A percentile compares a stretch with the other conserved stretches of the same genome.
phyloP scores from a whole-genome alignment of 2,888 invertebrate genomes.

The Callyntrura sp. region DNA sequence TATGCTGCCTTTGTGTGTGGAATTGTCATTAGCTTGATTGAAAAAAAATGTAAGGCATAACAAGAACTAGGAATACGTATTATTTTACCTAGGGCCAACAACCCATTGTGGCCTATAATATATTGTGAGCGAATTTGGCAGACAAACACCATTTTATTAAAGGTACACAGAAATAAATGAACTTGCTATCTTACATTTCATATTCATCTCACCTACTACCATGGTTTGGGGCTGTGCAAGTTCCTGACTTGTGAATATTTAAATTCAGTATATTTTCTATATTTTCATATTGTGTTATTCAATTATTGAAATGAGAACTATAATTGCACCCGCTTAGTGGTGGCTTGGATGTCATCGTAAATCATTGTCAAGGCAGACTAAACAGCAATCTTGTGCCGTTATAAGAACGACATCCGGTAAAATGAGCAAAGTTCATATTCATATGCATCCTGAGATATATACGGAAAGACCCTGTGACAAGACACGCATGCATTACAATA shows the following conservation, averaged over 20 bases:
- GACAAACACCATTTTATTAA: conserved; percentile 10
- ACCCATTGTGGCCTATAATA: no score
- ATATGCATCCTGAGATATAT: no score
- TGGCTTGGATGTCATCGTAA: conserved; percentile 65
- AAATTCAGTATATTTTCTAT: conserved; percentile 1
- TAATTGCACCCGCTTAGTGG: not conserved
- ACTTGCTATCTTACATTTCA: no score
- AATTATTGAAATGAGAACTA: not conserved
- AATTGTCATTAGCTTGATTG: no score
- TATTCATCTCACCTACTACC: not conserved
- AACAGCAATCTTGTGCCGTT: not conserved
- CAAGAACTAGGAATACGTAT: no score
- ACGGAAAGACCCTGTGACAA: not conserved
- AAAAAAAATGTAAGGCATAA: no score
- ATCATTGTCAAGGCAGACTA: conserved; percentile 55
- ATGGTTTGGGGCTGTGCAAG: not conserved
- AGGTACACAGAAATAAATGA: not conserved
- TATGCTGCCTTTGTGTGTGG: no score
- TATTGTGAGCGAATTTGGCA: not conserved
- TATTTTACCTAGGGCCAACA: no score
- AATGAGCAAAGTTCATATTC: conserved; percentile 17
- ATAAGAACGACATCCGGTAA: conserved; percentile 62
- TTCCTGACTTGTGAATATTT: not conserved
- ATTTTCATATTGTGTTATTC: not conserved
- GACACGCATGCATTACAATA: not conserved